These are phyloP conservation scores for Platysteira castanea DNA, from an alignment of 2,113 vertebrate species.

Conservation along the genomic window DNA sequence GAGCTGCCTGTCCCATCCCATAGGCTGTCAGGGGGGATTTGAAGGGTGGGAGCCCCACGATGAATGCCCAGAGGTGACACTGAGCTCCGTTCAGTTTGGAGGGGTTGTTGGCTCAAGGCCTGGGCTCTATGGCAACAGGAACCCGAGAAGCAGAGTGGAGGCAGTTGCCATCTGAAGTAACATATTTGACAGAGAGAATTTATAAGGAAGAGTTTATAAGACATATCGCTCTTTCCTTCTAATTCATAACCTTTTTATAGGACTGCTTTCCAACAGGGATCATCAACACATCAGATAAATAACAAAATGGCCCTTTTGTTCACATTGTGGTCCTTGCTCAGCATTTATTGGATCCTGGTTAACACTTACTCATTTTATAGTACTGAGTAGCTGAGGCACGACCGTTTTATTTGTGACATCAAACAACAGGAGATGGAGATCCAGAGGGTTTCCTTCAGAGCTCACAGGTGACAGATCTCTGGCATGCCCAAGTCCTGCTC, in stretches of 20 bases:
- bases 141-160: not conserved
- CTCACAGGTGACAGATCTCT: not conserved
- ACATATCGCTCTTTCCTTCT: not conserved
- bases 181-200: not conserved
- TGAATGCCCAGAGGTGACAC: not conserved
- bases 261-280: not conserved
- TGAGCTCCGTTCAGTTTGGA: not conserved
- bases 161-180: not conserved
- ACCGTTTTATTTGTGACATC: not conserved
- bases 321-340: not conserved
- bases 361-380: not conserved
- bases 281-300: not conserved
- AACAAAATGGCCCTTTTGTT: not conserved
- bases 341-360: not conserved
- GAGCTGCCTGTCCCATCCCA: not conserved
- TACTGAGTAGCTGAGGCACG: not conserved
- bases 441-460: not conserved
- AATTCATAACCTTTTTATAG: not conserved
- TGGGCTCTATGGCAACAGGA: constrained; percentile 29
- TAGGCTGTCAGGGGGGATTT: not conserved
- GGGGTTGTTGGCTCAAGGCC: not conserved
- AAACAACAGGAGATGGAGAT: not conserved
- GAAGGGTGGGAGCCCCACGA: not conserved
- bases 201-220: not conserved
- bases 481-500: not conserved